Evolutionary conservation across 2,888 invertebrate species (phyloP).

Genomic region (Asteroscopus sphinx): DNA sequence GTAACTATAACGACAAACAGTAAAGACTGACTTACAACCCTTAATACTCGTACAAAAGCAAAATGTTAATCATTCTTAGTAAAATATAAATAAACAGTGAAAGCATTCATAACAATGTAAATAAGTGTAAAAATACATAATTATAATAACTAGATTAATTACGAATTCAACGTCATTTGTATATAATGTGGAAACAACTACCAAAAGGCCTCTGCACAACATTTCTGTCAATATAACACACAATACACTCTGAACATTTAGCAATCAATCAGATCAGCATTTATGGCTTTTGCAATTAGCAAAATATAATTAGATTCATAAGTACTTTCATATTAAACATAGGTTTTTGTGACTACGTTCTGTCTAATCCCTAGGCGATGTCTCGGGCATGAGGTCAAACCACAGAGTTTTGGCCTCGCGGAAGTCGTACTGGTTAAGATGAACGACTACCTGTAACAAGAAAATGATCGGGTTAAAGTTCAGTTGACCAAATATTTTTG

Average conservation of each 20-base stretch:
- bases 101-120: conserved; percentile 45
- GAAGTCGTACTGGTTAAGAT: conserved; percentile 92
- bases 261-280: conserved; percentile 38
- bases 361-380: conserved; percentile 76
- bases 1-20: no score
- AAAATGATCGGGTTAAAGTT: no score
- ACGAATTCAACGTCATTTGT: conserved; percentile 39
- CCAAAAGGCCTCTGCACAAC: conserved; percentile 28
- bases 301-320: conserved; percentile 65
- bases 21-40: conserved; percentile 43
- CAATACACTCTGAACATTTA: conserved; percentile 7
- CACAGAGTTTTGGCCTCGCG: conserved; percentile 92
- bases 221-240: conserved; percentile 10
- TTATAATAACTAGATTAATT: conserved; percentile 36
- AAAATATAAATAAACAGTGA: conserved; percentile 42
- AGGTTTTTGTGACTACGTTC: conserved; percentile 17
- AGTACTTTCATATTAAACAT: conserved; percentile 55
- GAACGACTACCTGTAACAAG: conserved; percentile 90
- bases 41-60: conserved; percentile 45
- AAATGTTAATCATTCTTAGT: conserved; percentile 35
- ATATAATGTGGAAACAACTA: conserved; percentile 35
- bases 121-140: conserved; percentile 54
- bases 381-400: conserved; percentile 92
- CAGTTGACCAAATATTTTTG: no score
- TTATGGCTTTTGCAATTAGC: conserved; percentile 46